Base-by-base conservation (phyloP, 2,113 vertebrate genomes). In the Tricholaema leucomelas region DNA sequence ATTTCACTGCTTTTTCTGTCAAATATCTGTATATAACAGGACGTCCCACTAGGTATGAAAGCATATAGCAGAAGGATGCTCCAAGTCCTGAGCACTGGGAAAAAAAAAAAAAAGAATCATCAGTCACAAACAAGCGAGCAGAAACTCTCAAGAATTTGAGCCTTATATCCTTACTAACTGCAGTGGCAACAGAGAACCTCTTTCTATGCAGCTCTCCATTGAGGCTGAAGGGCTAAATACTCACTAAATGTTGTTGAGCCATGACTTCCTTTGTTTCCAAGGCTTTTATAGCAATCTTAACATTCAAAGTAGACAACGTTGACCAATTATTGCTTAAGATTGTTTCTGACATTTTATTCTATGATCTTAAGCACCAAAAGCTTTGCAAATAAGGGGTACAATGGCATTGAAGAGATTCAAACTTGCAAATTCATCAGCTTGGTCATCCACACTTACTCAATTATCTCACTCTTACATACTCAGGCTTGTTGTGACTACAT, bases 1-100 rank as follows among this genome's bases (percentile, higher is more conserved):
- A 99, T 96, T 98, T 99, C 65, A 98, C 97, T 84, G 98, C 99
- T 97, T 98, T 99, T 92, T 99, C 99, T 95, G 98, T 98, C 95
- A 99, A 98, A 84, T 99, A 99, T 98, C 98, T 99, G 96, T 99
- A 98, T 42, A 99, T 98, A 90, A 99, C 97, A 7, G 99, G 99
- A 91, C 99, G 98, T 72, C 99, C 99, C 85, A 99, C 99, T 89
- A 99, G 97, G 96, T 99, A 99, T 11, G 99, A 99, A 60, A 99
- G 97, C 98, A 99, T 98, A 40, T 99, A 99, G 95, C 99, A 99
- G 91, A 99, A 99, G 11, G 99, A 99, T 77, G 99, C 99, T 81
- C 99, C 99, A 18, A 99, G 98, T 76, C 99, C 99, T 42, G 99
- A 99, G 93, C 99, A 99, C 99, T 99, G 87, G 18, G 31, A 15